A percentile compares a stretch with the other conserved stretches of the same genome.
Conservation (phyloP, 2,888 invertebrate species). For the Smittia sp. region DNA sequence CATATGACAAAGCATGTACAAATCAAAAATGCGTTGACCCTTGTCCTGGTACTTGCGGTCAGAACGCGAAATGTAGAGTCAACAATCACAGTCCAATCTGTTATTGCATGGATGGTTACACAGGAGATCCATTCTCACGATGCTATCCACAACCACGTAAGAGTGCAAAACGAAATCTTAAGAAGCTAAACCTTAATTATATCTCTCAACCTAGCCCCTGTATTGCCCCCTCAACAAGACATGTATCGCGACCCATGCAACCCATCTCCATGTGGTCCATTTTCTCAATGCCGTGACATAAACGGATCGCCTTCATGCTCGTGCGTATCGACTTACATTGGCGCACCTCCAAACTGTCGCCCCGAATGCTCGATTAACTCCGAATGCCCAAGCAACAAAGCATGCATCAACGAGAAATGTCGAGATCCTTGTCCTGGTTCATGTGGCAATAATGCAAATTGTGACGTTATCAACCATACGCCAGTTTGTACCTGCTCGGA, state of each 20-base stretch:
- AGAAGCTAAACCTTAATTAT: neutral
- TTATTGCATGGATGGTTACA: conserved; percentile 63
- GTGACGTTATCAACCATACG: conserved; percentile 66
- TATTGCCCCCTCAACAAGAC: conserved; percentile 45
- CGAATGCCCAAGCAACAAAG: conserved; percentile 67
- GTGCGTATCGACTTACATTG: conserved; percentile 63
- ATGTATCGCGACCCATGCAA: conserved; percentile 59
- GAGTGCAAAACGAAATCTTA: conserved; percentile 42
- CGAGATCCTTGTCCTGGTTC: conserved; percentile 71
- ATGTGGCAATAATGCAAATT: conserved; percentile 64
- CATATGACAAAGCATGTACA: conserved; percentile 62
- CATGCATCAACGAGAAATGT: conserved; percentile 73
- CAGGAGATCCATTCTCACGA: conserved; percentile 81
- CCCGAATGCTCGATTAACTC: conserved; percentile 71
- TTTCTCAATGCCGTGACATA: conserved; percentile 62
- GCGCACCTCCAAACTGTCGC: conserved; percentile 60
- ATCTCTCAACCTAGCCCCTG: conserved; percentile 45
- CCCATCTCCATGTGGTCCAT: conserved; percentile 69
- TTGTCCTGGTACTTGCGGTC: conserved; percentile 72
- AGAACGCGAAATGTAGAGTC: conserved; percentile 67
- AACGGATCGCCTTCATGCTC: conserved; percentile 64
- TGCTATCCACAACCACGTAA: conserved; percentile 57
- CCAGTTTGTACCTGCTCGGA: conserved; percentile 67
- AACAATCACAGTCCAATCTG: conserved; percentile 69
- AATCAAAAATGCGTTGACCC: conserved; percentile 71